Base-by-base conservation (phyloP, 2,888 invertebrate species). In the Temnothorax ravouxi region DNA sequence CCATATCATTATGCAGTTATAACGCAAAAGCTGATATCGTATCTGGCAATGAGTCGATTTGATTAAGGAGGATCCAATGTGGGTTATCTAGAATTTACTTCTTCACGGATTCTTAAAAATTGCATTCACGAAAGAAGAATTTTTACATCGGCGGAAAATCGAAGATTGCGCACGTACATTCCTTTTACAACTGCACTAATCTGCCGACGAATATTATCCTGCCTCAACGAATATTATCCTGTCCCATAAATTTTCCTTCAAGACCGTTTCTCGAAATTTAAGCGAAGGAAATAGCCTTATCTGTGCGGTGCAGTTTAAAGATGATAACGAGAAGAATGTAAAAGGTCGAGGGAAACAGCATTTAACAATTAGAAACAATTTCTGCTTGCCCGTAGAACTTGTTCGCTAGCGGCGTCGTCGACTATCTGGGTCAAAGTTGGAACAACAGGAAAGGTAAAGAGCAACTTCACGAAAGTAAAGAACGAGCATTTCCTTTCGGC, bases 321-420 rank as follows among this genome's bases (percentile, higher is more conserved):
- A 80, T 59, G 74, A 72, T 80, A 80, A 80, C 47, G 59, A 72
- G 59, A 80, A 47, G 47, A 74, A 71, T 67, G 54, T 29, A 77
- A 61, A 80, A 80, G 79, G 21, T 79, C 79, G 74, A 29, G 61
- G 62, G 47, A 72, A 69, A 62, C 71, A 74, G 75, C 85, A 88
- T 89, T 89, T 87, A 85, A 88, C 81, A 89, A 87, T 88, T 87
- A 89, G 77, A 74, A 47, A 72, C 52, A 72, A 72, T 52, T 89
- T 85, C 81, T 79, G 34, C 56, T 61, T 71, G 47, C 38, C 21
- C 47, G 38, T 50, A 18, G 71, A 79, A 72, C 59, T 80, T 80
- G 59, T 61, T 47, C 79, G 59, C 72, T 59, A 61, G 9, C 71
- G 59, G 47, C 59, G 25, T 61, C 72, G 59, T 69, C 38, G 72